Conservation (phyloP, 2,888 invertebrate genomes). For the Osmoderma eremita region DNA sequence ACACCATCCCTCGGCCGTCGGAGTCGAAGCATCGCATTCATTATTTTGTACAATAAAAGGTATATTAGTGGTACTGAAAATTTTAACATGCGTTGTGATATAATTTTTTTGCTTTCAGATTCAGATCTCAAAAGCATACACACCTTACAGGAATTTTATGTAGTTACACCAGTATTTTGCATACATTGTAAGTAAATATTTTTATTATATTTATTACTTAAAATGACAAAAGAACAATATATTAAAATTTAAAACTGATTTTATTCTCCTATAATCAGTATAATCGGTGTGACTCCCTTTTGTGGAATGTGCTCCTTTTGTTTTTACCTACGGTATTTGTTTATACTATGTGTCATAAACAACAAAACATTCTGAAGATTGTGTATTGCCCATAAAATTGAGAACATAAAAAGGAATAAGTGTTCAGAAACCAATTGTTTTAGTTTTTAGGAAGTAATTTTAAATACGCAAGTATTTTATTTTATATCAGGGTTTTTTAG, state of each 20-base stretch:
- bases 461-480: too few relatives aligned
- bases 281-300: too few relatives aligned
- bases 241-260: too few relatives aligned
- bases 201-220: background rate
- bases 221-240: background rate
- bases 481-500: too few relatives aligned
- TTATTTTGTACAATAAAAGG: constrained; percentile 3
- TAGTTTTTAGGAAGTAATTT: too few relatives aligned
- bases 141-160: constrained; percentile 65
- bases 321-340: background rate
- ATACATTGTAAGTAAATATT: constrained; percentile 66
- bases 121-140: constrained; percentile 55
- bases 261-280: too few relatives aligned
- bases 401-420: too few relatives aligned
- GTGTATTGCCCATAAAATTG: too few relatives aligned
- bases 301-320: background rate
- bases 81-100: background rate
- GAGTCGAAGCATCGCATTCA: constrained; percentile 54
- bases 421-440: too few relatives aligned
- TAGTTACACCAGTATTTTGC: constrained; percentile 67
- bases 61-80: background rate
- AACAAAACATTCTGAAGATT: too few relatives aligned
- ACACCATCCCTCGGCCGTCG: constrained; percentile 61
- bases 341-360: too few relatives aligned
- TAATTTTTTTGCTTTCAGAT: constrained; percentile 23